phyloP scores from a whole-genome alignment of 2,113 vertebrate species.

The Megaceryle torquata region DNA sequence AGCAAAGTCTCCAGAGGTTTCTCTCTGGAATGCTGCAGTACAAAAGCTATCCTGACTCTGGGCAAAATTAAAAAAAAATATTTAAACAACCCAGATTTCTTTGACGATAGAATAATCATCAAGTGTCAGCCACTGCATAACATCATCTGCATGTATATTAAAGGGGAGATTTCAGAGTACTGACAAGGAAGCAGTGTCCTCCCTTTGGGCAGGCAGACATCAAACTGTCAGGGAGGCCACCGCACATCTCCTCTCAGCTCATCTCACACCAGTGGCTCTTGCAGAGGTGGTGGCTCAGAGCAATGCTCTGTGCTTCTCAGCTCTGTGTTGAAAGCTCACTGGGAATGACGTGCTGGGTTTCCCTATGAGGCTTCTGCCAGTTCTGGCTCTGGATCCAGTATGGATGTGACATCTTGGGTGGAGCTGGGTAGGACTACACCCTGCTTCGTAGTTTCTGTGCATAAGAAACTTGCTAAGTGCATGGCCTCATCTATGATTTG shows the following conservation, averaged over 20 bases:
- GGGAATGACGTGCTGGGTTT: neutral
- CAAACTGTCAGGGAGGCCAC: neutral
- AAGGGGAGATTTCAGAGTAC: neutral
- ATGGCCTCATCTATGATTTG: neutral
- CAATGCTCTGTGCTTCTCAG: neutral
- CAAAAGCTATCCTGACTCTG: neutral
- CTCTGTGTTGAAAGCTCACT: rapidly evolving
- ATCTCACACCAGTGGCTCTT: neutral
- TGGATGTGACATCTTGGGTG: neutral
- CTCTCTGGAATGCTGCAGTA: neutral
- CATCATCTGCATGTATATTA: neutral
- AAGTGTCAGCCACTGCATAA: neutral
- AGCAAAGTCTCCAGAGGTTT: neutral
- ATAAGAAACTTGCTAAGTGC: neutral
- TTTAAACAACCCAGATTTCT: neutral
- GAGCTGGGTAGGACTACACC: neutral
- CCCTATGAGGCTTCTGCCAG: neutral
- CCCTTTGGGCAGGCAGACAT: neutral
- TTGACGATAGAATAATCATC: neutral
- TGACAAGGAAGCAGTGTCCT: neutral
- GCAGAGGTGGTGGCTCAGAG: neutral
- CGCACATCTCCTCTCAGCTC: neutral
- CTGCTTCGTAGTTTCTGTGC: neutral
- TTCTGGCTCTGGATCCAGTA: neutral
- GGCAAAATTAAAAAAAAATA: neutral